Conservation (phyloP, 35 echinoderm and acorn worm species). For the Eucidaris tribuloides region DNA sequence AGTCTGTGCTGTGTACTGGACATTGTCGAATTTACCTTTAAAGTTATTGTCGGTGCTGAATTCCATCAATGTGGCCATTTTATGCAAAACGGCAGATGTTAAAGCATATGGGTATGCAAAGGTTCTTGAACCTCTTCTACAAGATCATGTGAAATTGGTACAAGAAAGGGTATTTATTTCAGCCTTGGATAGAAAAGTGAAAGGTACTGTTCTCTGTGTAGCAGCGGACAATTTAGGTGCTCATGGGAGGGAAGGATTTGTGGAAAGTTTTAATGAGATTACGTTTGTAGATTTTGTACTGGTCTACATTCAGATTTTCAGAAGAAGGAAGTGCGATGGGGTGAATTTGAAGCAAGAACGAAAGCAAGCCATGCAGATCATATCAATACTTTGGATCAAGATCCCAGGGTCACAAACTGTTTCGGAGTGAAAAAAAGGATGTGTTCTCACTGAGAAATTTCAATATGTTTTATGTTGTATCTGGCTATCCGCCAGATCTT, state of each 20-base stretch:
- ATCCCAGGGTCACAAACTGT: conserved; percentile 38
- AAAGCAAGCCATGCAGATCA: conserved; percentile 46
- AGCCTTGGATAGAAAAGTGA: conserved; percentile 34
- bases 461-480: conserved; percentile 49
- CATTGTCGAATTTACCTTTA: conserved; percentile 22
- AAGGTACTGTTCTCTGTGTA: conserved; percentile 52
- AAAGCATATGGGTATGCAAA: conserved; percentile 55
- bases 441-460: conserved; percentile 41
- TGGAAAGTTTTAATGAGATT: conserved; percentile 46
- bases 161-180: conserved; percentile 28
- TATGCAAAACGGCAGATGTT: conserved; percentile 47
- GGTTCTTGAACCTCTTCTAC: conserved; percentile 55
- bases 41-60: conserved; percentile 26
- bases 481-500: conserved; percentile 57
- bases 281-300: conserved; percentile 53
- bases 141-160: conserved; percentile 37
- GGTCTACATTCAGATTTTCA: conserved; percentile 31
- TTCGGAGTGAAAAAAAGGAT: conserved; percentile 48
- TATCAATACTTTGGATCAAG: conserved; percentile 46
- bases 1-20: conserved; percentile 64
- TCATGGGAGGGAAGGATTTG: conserved; percentile 38
- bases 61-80: conserved; percentile 38
- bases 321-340: conserved; percentile 31
- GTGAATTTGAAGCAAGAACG: conserved; percentile 33
- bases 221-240: conserved; percentile 54